Evolutionary conservation across 2,888 invertebrate species (phyloP).

Genomic region (Polyommatus icarus): DNA sequence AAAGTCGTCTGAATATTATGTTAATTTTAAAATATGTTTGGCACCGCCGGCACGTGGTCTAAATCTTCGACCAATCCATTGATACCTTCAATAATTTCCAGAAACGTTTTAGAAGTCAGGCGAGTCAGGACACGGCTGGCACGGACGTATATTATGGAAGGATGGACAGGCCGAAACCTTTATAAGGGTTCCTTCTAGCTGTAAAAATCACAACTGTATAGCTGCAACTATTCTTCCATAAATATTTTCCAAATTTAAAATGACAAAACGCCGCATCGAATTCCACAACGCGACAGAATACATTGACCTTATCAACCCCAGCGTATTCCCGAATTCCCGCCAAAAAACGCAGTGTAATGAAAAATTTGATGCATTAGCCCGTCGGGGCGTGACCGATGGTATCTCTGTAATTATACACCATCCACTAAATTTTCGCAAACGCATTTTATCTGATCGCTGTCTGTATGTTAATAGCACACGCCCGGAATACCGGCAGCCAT

Average conservation of each 20-base stretch:
- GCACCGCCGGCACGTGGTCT: too few relatives aligned
- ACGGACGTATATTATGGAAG: too few relatives aligned
- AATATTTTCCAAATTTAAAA: not conserved
- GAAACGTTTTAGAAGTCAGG: too few relatives aligned
- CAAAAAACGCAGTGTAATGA: slow-evolving; percentile 35
- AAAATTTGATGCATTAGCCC: slow-evolving; percentile 52
- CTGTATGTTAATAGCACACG: slow-evolving; percentile 72
- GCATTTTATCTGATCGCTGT: slow-evolving; percentile 65
- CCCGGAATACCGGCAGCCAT: slow-evolving; percentile 63
- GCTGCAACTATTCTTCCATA: too few relatives aligned
- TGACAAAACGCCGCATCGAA: not conserved
- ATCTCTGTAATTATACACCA: slow-evolving; percentile 70
- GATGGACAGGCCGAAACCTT: too few relatives aligned
- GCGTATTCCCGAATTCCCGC: slow-evolving; percentile 13
- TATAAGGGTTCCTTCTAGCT: too few relatives aligned
- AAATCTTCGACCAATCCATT: too few relatives aligned
- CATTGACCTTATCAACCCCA: slow-evolving; percentile 7
- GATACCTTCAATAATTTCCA: too few relatives aligned
- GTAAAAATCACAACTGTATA: too few relatives aligned
- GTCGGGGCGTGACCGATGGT: slow-evolving; percentile 66
- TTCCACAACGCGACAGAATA: not conserved
- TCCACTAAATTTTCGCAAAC: slow-evolving; percentile 75
- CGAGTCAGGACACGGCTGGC: too few relatives aligned
- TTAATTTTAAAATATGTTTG: too few relatives aligned
- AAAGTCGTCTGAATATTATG: too few relatives aligned